Conservation (phyloP, 2,797 vertebrate genomes). For the Pygocentrus nattereri region DNA sequence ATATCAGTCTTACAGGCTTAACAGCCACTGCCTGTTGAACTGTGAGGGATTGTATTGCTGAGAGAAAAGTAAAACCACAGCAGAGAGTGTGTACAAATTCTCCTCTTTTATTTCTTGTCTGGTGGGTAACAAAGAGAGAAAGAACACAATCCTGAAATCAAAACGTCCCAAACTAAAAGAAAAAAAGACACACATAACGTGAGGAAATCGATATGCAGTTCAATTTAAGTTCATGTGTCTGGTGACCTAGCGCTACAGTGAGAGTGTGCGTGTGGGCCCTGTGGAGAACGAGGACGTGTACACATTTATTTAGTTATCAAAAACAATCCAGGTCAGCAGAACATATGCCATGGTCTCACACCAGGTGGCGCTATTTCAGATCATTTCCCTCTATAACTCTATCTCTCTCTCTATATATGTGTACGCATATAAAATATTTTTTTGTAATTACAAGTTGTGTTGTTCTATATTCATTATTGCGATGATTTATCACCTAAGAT, state of each 20-base stretch:
- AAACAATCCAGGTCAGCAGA: conserved; percentile 76
- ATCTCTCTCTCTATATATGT: conserved; percentile 74
- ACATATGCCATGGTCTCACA: conserved; percentile 87
- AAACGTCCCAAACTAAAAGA: conserved; percentile 66
- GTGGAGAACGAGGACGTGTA: conserved; percentile 84
- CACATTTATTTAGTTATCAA: conserved; percentile 78
- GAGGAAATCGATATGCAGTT: conserved; percentile 59
- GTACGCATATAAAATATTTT: conserved; percentile 82
- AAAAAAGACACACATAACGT: conserved; percentile 70
- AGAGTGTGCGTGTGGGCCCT: conserved; percentile 55
- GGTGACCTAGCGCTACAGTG: conserved; percentile 16
- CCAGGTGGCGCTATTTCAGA: conserved; percentile 87
- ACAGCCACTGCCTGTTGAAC: too few species aligned
- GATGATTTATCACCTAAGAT: conserved; percentile 97
- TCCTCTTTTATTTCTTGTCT: conserved; percentile 74
- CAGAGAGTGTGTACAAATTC: conserved; percentile 50
- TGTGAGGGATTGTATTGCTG: too few species aligned
- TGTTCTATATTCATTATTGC: conserved; percentile 98
- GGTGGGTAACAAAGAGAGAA: conserved; percentile 79
- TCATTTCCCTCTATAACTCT: conserved; percentile 75
- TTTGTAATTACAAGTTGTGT: conserved; percentile 93
- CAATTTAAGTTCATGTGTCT: neutral
- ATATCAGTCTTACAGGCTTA: too few species aligned
- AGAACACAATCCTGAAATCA: conserved; percentile 67
- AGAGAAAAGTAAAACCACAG: neutral